Evolutionary conservation across 2,113 vertebrate genomes (phyloP).

Genomic region (Ia io): DNA sequence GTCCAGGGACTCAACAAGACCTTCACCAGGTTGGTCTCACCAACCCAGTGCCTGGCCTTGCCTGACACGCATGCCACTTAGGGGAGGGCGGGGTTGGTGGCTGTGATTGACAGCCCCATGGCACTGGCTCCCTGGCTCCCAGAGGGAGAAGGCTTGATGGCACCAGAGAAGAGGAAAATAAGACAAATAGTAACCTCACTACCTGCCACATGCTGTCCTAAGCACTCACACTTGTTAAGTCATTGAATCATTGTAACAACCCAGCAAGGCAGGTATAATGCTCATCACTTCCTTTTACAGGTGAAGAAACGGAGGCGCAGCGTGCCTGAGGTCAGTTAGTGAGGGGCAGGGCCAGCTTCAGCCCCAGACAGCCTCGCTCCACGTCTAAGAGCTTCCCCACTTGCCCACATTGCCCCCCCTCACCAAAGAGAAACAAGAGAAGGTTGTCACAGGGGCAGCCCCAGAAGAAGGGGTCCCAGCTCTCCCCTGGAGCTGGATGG

Average conservation of each 20-base stretch:
- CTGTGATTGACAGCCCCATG: background rate
- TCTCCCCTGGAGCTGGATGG: background rate
- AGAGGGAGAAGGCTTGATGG: background rate
- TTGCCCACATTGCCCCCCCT: background rate
- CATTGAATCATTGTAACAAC: background rate
- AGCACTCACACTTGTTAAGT: background rate
- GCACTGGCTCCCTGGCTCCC: background rate
- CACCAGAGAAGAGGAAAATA: background rate
- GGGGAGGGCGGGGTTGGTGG: background rate
- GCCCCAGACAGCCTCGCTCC: background rate
- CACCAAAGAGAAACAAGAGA: background rate
- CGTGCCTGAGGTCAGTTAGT: background rate
- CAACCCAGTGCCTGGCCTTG: background rate
- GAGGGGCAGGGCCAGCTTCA: background rate
- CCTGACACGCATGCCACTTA: background rate
- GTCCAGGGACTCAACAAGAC: background rate
- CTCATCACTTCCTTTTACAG: background rate
- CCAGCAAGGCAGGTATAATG: background rate
- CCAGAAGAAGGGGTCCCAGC: background rate
- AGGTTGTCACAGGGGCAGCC: background rate
- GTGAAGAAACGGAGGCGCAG: background rate
- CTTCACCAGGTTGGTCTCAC: background rate
- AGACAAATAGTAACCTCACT: background rate
- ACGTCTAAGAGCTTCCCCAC: background rate
- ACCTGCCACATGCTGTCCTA: background rate